Conservation (phyloP, 2,797 vertebrate genomes). For the Ptychobarbus kaznakovi region DNA sequence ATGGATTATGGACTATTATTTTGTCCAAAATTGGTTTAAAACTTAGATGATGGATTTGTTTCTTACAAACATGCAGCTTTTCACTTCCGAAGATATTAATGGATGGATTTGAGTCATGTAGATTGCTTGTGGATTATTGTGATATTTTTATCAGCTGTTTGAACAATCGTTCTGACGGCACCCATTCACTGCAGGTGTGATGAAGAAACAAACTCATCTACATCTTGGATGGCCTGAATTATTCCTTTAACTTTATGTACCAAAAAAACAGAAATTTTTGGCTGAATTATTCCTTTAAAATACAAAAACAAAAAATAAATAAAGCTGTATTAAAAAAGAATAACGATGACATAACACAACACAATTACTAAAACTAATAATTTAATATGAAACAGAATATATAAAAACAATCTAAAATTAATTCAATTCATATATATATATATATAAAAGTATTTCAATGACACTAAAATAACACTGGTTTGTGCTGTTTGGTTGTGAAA, state of each 20-base stretch:
- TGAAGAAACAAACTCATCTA: not conserved
- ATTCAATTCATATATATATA: too few species aligned
- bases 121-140: not conserved
- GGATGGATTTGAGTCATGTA: not conserved
- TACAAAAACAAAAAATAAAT: not conserved
- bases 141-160: not conserved
- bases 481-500: not conserved
- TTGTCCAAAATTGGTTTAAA: not conserved
- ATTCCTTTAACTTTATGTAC: not conserved
- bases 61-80: not conserved
- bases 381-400: not conserved
- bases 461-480: not conserved
- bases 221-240: not conserved
- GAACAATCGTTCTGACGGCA: not conserved
- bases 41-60: not conserved
- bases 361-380: not conserved
- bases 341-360: not conserved
- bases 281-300: not conserved
- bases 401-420: not conserved
- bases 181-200: not conserved
- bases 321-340: not conserved
- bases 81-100: not conserved
- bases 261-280: too few species aligned
- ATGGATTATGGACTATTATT: not conserved
- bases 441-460: not conserved